phyloP scores from a whole-genome alignment of 2,888 invertebrate genomes.

The Spilarctia lutea region DNA sequence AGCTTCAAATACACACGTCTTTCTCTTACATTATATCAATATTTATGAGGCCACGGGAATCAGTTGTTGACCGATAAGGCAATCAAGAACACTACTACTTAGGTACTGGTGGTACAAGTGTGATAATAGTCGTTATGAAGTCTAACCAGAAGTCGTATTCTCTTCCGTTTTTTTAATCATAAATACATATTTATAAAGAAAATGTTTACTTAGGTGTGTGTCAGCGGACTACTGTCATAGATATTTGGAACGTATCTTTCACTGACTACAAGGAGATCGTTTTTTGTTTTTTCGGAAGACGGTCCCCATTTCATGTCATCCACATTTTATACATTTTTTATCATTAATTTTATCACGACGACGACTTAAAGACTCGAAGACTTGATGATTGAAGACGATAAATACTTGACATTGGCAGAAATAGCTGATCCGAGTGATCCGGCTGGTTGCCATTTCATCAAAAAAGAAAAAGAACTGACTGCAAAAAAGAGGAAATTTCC shows the following conservation, averaged over 20 bases:
- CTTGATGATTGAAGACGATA: too few relatives aligned
- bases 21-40: neutral
- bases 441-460: too few relatives aligned
- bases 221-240: neutral
- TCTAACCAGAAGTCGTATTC: slow-evolving; percentile 4
- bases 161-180: slow-evolving; percentile 12
- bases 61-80: slow-evolving; percentile 1
- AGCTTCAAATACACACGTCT: neutral
- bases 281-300: too few relatives aligned
- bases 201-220: slow-evolving; percentile 1
- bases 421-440: too few relatives aligned
- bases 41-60: neutral
- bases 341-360: too few relatives aligned
- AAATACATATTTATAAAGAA: neutral
- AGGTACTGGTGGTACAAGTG: neutral
- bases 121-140: neutral
- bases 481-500: too few relatives aligned
- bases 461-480: too few relatives aligned
- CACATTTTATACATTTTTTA: too few relatives aligned
- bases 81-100: neutral
- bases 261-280: neutral
- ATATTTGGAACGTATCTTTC: neutral
- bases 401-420: too few relatives aligned
- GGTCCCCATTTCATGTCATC: too few relatives aligned
- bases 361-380: too few relatives aligned